A percentile compares a stretch with the other conserved stretches of the same genome.
Evolutionary conservation across 2,113 vertebrate genomes (phyloP).

Genomic region (Columba janthina): DNA sequence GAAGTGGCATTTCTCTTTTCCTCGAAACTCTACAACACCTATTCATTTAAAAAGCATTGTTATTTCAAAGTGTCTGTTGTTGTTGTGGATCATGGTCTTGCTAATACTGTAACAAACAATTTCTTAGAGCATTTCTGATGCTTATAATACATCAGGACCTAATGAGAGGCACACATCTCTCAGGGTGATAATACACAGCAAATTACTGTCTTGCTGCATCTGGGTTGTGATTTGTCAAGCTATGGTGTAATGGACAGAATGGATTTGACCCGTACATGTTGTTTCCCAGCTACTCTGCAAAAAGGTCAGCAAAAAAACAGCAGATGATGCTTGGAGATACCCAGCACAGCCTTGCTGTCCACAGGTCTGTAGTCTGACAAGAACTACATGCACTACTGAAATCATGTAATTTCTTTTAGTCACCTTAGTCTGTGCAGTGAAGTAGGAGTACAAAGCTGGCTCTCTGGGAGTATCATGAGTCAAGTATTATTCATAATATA

Average conservation of each 20-base stretch:
- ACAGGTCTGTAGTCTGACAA: background rate
- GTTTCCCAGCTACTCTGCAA: background rate
- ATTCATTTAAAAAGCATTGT: background rate
- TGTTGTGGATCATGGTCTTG: background rate
- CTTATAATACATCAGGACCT: background rate
- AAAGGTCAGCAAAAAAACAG: background rate
- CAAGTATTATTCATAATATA: background rate
- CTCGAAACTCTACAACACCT: background rate
- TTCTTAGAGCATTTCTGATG: background rate
- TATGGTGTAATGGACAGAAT: background rate
- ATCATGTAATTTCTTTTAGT: background rate
- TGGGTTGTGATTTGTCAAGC: constrained; percentile 21
- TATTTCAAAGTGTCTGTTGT: background rate
- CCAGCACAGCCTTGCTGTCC: background rate
- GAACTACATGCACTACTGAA: background rate
- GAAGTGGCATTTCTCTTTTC: background rate
- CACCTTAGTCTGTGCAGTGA: background rate
- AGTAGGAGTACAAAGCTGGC: background rate
- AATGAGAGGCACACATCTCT: fast-evolving
- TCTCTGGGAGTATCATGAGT: background rate
- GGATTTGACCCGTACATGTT: background rate
- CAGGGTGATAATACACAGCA: background rate
- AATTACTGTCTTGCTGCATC: background rate
- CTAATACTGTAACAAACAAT: background rate
- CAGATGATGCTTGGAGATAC: background rate